phyloP scores from a whole-genome alignment of 2,113 vertebrate species.

The Neodon shergylaensis region DNA sequence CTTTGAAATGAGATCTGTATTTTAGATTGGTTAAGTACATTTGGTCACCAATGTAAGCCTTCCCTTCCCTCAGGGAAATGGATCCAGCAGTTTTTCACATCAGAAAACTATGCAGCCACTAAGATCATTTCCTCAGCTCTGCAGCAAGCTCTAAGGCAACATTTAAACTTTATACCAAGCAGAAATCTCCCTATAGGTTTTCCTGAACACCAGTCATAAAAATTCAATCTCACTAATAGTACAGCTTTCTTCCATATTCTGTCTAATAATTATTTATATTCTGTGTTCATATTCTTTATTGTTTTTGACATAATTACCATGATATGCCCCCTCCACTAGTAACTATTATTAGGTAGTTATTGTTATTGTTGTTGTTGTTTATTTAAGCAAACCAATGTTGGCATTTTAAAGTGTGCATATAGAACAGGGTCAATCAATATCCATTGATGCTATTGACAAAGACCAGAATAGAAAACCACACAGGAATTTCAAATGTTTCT shows the following conservation, averaged over 20 bases:
- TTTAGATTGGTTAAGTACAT: background rate
- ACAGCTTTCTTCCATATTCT: background rate
- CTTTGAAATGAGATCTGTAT: background rate
- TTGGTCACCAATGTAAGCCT: background rate
- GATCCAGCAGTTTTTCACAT: rapidly evolving
- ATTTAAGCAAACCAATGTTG: background rate
- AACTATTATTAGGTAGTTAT: background rate
- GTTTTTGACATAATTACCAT: background rate
- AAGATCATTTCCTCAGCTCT: background rate
- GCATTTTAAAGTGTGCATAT: background rate
- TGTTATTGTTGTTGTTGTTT: background rate
- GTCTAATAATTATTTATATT: background rate
- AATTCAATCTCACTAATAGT: background rate
- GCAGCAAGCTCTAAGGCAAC: background rate
- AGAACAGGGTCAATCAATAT: background rate
- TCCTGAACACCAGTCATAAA: background rate
- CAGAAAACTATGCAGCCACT: background rate
- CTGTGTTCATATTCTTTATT: background rate
- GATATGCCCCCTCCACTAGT: background rate
- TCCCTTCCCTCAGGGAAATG: background rate
- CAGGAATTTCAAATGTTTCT: background rate
- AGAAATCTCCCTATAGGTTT: background rate
- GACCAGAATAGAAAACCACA: background rate
- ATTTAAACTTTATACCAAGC: background rate
- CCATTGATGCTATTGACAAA: background rate